phyloP scores from a whole-genome alignment of 2,797 vertebrate species.

The Chromobotia macracanthus region DNA sequence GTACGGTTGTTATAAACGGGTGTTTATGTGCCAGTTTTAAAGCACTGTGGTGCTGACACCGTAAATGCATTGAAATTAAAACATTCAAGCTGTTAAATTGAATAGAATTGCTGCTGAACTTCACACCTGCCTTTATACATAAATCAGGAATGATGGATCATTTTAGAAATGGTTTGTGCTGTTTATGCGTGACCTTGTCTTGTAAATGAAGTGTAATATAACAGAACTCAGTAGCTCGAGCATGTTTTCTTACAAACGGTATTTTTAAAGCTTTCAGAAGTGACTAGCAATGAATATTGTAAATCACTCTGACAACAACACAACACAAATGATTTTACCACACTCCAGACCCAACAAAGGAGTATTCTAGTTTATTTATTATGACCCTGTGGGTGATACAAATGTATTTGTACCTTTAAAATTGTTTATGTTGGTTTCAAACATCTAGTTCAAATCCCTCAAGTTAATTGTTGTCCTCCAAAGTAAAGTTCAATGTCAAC shows the following conservation, averaged over 20 bases:
- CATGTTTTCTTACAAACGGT: slow-evolving; percentile 14
- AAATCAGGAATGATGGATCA: slow-evolving; percentile 18
- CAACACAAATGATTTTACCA: neutral
- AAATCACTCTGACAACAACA: neutral
- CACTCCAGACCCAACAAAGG: neutral
- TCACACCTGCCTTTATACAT: slow-evolving; percentile 32
- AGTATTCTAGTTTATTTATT: neutral
- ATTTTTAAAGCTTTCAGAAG: neutral
- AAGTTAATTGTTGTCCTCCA: too few relatives aligned
- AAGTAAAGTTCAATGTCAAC: too few relatives aligned
- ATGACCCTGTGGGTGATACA: neutral
- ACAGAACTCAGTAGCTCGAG: slow-evolving; percentile 11
- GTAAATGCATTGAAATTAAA: slow-evolving; percentile 24
- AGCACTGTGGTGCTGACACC: neutral
- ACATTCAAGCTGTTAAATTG: slow-evolving; percentile 18
- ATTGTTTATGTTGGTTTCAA: neutral
- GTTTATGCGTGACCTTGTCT: slow-evolving; percentile 27
- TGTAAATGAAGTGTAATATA: slow-evolving; percentile 16
- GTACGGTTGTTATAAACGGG: slow-evolving; percentile 22
- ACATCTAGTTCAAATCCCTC: neutral
- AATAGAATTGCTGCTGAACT: slow-evolving; percentile 16
- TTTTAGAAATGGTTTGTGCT: slow-evolving; percentile 24
- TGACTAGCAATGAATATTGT: neutral
- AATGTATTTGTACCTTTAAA: neutral
- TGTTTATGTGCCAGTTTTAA: slow-evolving; percentile 8